These are phyloP conservation scores for Melanotaenia parkinsoni DNA, from an alignment of 2,797 vertebrate species.

Conservation along the genomic window DNA sequence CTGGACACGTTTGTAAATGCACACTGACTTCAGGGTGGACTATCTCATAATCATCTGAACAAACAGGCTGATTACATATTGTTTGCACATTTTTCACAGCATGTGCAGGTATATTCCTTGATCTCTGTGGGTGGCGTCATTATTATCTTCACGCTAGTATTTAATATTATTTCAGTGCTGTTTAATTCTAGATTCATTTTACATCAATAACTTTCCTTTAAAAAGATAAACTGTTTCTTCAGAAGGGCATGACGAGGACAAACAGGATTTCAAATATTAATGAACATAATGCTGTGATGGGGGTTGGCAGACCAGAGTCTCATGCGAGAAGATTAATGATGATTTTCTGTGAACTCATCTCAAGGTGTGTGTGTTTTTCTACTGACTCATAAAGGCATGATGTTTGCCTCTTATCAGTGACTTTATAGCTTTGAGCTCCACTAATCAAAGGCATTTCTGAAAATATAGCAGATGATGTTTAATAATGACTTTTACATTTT, in stretches of 20 bases:
- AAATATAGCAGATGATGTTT: conserved; percentile 47
- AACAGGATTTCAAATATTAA: conserved; percentile 57
- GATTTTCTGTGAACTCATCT: conserved; percentile 49
- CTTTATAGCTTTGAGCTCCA: conserved; percentile 53
- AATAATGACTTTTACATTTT: conserved; percentile 46
- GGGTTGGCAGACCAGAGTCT: conserved; percentile 44
- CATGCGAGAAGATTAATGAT: conserved; percentile 52
- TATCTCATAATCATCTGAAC: conserved; percentile 50
- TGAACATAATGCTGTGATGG: conserved; percentile 42
- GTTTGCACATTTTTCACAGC: conserved; percentile 35
- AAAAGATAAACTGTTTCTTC: conserved; percentile 22
- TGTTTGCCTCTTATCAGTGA: conserved; percentile 56
- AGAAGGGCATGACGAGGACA: conserved; percentile 49
- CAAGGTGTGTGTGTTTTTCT: conserved; percentile 34
- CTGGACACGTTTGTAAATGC: conserved; percentile 36
- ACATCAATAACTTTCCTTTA: conserved; percentile 18
- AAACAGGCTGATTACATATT: conserved; percentile 29
- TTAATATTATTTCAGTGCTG: conserved; percentile 14
- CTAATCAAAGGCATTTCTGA: conserved; percentile 35
- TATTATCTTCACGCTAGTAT: conserved; percentile 41
- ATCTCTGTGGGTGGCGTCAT: conserved; percentile 31
- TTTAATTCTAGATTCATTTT: conserved; percentile 24
- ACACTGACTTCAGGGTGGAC: conserved; percentile 30
- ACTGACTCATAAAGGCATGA: conserved; percentile 45
- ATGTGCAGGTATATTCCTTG: conserved; percentile 6